phyloP scores from a whole-genome alignment of 2,113 vertebrate species.

The Entelurus aequoreus region DNA sequence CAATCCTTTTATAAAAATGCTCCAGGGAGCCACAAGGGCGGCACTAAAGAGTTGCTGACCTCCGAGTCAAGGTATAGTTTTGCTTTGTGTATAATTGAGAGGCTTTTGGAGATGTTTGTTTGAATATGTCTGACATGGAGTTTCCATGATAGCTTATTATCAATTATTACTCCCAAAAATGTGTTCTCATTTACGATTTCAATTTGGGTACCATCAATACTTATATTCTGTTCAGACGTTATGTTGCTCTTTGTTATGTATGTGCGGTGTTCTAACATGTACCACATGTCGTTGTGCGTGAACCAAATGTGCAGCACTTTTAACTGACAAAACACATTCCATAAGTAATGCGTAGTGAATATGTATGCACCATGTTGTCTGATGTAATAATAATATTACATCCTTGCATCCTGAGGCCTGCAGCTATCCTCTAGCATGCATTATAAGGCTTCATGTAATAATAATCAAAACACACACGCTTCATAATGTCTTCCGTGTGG shows the following conservation, averaged over 20 bases:
- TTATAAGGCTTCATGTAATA: slow-evolving; percentile 28
- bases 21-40: too few relatives aligned
- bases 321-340: slow-evolving; percentile 63
- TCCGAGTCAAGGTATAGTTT: too few relatives aligned
- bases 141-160: too few relatives aligned
- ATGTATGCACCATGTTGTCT: slow-evolving; percentile 9
- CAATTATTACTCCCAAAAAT: too few relatives aligned
- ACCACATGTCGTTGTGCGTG: background rate
- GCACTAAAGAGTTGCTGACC: too few relatives aligned
- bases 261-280: background rate
- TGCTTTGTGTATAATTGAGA: too few relatives aligned
- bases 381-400: slow-evolving; percentile 39
- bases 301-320: slow-evolving; percentile 9
- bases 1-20: too few relatives aligned
- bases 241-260: slow-evolving; percentile 1
- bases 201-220: too few relatives aligned
- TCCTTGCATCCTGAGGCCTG: slow-evolving; percentile 35
- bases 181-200: too few relatives aligned
- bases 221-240: too few relatives aligned
- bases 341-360: slow-evolving; percentile 61
- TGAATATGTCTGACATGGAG: too few relatives aligned
- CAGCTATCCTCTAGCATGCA: slow-evolving; percentile 38
- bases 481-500: slow-evolving; percentile 32
- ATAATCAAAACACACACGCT: slow-evolving; percentile 17
- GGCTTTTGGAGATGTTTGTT: too few relatives aligned